phyloP scores from a whole-genome alignment of 2,797 vertebrate genomes.

The Melanotaenia pygmaea region DNA sequence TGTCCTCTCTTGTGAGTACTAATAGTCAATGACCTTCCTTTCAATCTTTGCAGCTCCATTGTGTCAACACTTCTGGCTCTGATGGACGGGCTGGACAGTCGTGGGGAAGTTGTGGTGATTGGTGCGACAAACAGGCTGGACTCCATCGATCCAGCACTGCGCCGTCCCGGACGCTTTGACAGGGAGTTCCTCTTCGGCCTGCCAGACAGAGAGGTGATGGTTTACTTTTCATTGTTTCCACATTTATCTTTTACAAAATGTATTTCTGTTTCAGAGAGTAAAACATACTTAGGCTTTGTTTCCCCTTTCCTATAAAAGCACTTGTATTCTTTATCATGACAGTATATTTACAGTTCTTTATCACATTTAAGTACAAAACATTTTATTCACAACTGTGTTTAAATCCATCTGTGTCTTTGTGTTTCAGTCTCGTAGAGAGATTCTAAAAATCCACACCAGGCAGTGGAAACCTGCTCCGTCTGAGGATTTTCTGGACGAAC shows the following conservation, averaged over 20 bases:
- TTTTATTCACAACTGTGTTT: too few species aligned
- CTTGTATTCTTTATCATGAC: too few species aligned
- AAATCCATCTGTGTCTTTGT: not conserved
- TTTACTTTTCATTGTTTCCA: not conserved
- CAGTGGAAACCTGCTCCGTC: conserved; percentile 87
- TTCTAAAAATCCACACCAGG: conserved; percentile 89
- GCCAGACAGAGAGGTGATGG: conserved; percentile 90
- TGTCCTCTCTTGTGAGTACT: not conserved
- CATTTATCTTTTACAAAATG: not conserved
- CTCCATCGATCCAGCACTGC: conserved; percentile 94
- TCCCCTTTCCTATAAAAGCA: too few species aligned
- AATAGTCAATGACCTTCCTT: not conserved
- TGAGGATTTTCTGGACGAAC: conserved; percentile 86
- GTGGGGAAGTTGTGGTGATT: conserved; percentile 95
- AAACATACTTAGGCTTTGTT: not conserved
- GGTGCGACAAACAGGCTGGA: conserved; percentile 96
- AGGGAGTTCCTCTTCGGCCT: conserved; percentile 94
- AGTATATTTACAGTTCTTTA: too few species aligned
- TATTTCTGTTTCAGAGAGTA: not conserved
- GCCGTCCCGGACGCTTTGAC: conserved; percentile 95
- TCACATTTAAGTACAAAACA: too few species aligned
- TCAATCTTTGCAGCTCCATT: conserved; percentile 77
- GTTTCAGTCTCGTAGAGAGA: conserved; percentile 89
- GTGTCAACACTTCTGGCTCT: conserved; percentile 95
- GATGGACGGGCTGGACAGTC: conserved; percentile 94